A percentile compares a stretch with the other conserved stretches of the same genome.
Conservation (phyloP, 1,140 invertebrate genomes). For the Drosophila simulans region DNA sequence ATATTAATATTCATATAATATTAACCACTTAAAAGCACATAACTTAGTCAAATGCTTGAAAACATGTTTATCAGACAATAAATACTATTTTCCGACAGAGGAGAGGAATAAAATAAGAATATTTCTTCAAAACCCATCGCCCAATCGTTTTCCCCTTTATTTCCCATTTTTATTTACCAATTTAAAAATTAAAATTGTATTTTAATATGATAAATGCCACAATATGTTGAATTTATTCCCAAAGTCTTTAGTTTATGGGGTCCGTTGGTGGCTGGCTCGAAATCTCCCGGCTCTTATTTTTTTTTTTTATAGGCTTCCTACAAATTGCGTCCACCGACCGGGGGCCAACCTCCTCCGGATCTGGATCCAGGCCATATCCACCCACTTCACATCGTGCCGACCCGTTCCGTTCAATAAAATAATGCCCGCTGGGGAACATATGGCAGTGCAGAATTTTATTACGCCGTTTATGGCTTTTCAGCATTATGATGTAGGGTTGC, state of each 20-base stretch:
- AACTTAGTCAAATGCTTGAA: neutral
- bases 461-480: constrained; percentile 80
- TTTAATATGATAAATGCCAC: constrained; percentile 76
- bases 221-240: constrained; percentile 77
- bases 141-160: neutral
- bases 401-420: constrained; percentile 72
- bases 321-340: constrained; percentile 61
- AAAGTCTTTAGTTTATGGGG: constrained; percentile 80
- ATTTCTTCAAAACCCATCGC: neutral
- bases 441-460: constrained; percentile 82
- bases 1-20: too few species aligned
- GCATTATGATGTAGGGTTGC: constrained; percentile 65
- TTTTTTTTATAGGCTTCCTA: constrained; percentile 44
- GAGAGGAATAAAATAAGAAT: constrained; percentile 7
- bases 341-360: constrained; percentile 19
- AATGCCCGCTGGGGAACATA: constrained; percentile 82
- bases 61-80: neutral
- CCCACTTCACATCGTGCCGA: constrained; percentile 29
- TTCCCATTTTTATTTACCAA: constrained; percentile 60
- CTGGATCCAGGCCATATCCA: constrained; percentile 31
- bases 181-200: constrained; percentile 75
- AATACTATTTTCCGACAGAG: neutral
- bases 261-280: constrained; percentile 11
- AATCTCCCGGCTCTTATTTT: constrained; percentile 26
- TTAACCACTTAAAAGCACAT: neutral